Percentiles rank a stretch among this genome's conserved stretches.
Conservation (phyloP, 1,140 invertebrate genomes). For the Dendrolimus kikuchii region DNA sequence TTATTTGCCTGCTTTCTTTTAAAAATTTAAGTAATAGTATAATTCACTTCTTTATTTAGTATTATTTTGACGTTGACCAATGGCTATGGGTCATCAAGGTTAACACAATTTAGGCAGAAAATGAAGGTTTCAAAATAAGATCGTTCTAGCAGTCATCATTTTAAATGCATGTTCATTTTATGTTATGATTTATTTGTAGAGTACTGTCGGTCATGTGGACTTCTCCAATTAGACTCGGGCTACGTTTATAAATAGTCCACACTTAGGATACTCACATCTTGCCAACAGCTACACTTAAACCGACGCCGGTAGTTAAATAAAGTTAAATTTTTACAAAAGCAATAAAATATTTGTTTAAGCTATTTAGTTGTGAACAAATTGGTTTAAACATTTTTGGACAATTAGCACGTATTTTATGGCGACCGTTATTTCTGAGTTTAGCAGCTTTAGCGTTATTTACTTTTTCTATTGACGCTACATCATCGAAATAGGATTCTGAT, state of each 20-base stretch:
- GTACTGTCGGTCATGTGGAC: conserved; percentile 28
- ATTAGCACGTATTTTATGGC: no score
- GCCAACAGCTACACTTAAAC: conserved; percentile 17
- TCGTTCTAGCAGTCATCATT: no score
- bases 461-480: no score
- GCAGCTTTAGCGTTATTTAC: no score
- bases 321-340: background rate
- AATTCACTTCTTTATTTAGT: conserved; percentile 7
- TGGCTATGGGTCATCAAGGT: no score
- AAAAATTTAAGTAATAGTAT: conserved; percentile 5
- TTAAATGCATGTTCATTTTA: conserved; percentile 1
- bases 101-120: no score
- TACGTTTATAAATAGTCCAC: conserved; percentile 48
- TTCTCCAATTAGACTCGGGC: conserved; percentile 38
- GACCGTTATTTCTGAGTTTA: no score
- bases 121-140: no score
- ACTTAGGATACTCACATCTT: conserved; percentile 42
- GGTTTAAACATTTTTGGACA: no score
- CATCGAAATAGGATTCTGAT: no score
- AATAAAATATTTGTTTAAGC: no score
- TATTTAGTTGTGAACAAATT: no score
- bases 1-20: conserved; percentile 10
- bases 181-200: conserved; percentile 39
- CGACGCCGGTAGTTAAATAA: conserved; percentile 2
- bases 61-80: conserved; percentile 4